These are phyloP conservation scores for Gallinago paraguaiae DNA, from an alignment of 2,113 vertebrate genomes.

Conservation along the genomic window DNA sequence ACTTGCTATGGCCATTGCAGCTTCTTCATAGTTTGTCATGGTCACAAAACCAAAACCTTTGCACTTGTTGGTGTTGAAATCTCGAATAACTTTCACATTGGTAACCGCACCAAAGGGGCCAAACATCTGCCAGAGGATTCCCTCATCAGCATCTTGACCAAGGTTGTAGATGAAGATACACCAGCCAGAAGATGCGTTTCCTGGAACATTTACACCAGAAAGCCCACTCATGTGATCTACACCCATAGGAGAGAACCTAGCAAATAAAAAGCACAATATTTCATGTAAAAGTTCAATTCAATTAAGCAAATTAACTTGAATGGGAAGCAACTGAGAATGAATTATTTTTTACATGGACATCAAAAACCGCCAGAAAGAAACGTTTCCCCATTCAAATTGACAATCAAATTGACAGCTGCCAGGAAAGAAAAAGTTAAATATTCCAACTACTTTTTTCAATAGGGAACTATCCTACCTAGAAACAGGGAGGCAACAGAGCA, in stretches of 20 bases:
- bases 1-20: constrained; percentile 98
- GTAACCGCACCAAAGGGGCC: constrained; percentile 97
- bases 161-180: constrained; percentile 99
- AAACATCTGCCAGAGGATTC: constrained; percentile 99
- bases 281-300: constrained; percentile 73
- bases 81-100: constrained; percentile 98
- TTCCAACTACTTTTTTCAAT: not conserved
- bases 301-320: constrained; percentile 36
- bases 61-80: constrained; percentile 99
- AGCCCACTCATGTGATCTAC: constrained; percentile 97
- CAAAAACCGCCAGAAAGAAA: constrained; percentile 52
- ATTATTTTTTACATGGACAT: constrained; percentile 53
- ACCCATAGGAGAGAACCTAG: constrained; percentile 98
- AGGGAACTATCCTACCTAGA: not conserved
- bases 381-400: constrained; percentile 49
- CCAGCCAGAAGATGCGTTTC: constrained; percentile 92
- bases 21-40: constrained; percentile 99
- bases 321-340: constrained; percentile 53
- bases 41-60: constrained; percentile 99
- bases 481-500: not conserved
- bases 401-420: constrained; percentile 54
- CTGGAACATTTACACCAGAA: constrained; percentile 89
- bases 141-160: constrained; percentile 95
- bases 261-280: constrained; percentile 76
- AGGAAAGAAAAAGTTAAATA: not conserved